A percentile compares a stretch with the other conserved stretches of the same genome.
Conservation (phyloP, 2,113 vertebrate species). For the Microcebus lehilahytsara region DNA sequence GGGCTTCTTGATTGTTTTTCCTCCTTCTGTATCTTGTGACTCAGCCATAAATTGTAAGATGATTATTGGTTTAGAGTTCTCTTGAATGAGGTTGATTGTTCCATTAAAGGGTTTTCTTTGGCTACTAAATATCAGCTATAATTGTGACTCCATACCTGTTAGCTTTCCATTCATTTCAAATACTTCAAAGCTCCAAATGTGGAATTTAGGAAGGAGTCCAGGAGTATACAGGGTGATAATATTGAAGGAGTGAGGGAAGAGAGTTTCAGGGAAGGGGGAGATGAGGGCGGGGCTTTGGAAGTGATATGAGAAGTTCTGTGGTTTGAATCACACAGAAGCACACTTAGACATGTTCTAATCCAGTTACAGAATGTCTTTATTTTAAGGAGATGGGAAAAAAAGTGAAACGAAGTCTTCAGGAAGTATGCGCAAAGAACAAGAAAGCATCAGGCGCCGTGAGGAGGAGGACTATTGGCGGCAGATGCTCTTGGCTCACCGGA, state of each 20-base stretch:
- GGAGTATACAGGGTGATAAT: neutral
- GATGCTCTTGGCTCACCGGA: neutral
- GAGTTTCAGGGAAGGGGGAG: neutral
- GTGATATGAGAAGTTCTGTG: neutral
- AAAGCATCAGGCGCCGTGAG: neutral
- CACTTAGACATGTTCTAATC: neutral
- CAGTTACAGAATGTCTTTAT: neutral
- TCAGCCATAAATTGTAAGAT: neutral
- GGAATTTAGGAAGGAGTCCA: neutral
- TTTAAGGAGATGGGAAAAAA: neutral
- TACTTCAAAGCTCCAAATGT: neutral
- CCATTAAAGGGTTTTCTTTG: neutral
- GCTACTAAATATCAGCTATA: neutral
- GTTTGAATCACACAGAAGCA: neutral
- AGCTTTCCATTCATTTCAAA: neutral
- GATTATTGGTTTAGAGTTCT: neutral
- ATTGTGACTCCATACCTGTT: neutral
- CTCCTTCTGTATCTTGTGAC: neutral
- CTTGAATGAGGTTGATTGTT: neutral
- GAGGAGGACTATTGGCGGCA: constrained; percentile 10
- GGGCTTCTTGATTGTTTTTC: neutral
- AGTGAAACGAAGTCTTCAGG: neutral
- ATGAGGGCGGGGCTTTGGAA: neutral
- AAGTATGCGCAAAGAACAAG: neutral
- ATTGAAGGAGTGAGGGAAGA: neutral